Percentiles rank a stretch among this genome's conserved stretches.
phyloP scores from a whole-genome alignment of 1,140 invertebrate genomes.

The Nixonia krombeini region DNA sequence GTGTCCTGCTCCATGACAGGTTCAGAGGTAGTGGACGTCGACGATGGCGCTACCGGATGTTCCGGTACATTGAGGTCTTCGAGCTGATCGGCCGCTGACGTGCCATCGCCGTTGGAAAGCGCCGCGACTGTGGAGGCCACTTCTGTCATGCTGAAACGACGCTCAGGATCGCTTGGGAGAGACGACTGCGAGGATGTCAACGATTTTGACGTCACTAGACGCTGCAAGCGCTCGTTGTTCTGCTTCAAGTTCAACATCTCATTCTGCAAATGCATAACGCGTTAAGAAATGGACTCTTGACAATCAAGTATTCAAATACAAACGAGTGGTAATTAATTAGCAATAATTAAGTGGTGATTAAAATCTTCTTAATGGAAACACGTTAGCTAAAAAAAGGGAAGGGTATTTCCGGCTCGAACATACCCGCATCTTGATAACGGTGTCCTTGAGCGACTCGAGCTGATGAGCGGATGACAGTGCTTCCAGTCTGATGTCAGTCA shows the following conservation, averaged over 20 bases:
- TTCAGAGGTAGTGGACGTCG: conserved; percentile 74
- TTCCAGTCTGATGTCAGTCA: conserved; percentile 96
- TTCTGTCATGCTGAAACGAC: conserved; percentile 76
- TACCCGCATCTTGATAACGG: conserved; percentile 96
- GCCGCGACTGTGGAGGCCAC: conserved; percentile 65
- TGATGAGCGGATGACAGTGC: conserved; percentile 97
- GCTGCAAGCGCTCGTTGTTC: conserved; percentile 95
- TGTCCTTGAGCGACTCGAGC: conserved; percentile 95
- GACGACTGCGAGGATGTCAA: conserved; percentile 86
- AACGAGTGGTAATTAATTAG: too few relatives aligned
- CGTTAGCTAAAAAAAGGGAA: too few relatives aligned
- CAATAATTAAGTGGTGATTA: too few relatives aligned
- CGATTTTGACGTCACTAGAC: conserved; percentile 86
- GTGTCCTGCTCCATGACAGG: conserved; percentile 76
- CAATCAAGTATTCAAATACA: not conserved
- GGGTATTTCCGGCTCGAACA: conserved; percentile 44
- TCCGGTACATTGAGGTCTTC: conserved; percentile 71
- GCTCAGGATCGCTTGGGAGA: conserved; percentile 73
- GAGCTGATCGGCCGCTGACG: conserved; percentile 65
- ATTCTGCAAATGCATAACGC: conserved; percentile 75
- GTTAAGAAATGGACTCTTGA: too few relatives aligned
- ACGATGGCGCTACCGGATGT: conserved; percentile 68
- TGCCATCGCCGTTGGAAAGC: conserved; percentile 64
- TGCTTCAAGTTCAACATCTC: conserved; percentile 97
- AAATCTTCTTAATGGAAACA: too few relatives aligned